Evolutionary conservation across 2,113 vertebrate genomes (phyloP).

Genomic region (Anseranas semipalmata): DNA sequence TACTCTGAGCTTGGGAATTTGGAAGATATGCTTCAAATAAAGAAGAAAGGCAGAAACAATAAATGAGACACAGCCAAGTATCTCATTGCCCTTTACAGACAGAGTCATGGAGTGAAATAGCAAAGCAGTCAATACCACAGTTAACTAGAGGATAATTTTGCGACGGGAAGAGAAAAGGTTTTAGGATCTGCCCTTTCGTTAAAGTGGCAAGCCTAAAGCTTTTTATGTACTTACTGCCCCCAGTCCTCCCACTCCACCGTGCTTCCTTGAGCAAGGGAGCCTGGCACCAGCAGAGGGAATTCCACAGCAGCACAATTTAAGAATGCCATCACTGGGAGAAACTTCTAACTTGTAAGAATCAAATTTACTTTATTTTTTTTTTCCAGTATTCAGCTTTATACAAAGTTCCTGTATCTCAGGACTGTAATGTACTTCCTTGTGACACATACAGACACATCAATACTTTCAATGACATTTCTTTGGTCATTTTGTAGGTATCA

Average conservation of each 20-base stretch:
- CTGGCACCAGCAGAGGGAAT: background rate
- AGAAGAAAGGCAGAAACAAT: background rate
- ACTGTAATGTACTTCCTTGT: background rate
- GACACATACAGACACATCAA: background rate
- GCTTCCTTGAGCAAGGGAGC: background rate
- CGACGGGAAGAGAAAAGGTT: background rate
- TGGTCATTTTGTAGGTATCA: background rate
- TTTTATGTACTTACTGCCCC: background rate
- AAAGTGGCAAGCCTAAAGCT: background rate
- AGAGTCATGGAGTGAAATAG: background rate
- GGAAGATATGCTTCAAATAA: background rate
- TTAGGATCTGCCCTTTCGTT: background rate
- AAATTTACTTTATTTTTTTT: background rate
- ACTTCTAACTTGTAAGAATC: background rate
- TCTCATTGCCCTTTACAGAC: background rate
- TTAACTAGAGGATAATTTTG: background rate
- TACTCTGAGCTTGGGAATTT: background rate
- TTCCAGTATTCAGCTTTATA: background rate
- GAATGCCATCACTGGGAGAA: background rate
- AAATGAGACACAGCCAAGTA: background rate
- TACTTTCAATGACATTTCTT: background rate
- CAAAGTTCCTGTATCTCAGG: background rate
- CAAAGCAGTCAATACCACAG: background rate
- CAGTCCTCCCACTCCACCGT: fast-evolving
- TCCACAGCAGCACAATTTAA: background rate